A percentile compares a stretch with the other conserved stretches of the same genome.
Conservation (phyloP, 2,113 vertebrate species). For the Balaeniceps rex region DNA sequence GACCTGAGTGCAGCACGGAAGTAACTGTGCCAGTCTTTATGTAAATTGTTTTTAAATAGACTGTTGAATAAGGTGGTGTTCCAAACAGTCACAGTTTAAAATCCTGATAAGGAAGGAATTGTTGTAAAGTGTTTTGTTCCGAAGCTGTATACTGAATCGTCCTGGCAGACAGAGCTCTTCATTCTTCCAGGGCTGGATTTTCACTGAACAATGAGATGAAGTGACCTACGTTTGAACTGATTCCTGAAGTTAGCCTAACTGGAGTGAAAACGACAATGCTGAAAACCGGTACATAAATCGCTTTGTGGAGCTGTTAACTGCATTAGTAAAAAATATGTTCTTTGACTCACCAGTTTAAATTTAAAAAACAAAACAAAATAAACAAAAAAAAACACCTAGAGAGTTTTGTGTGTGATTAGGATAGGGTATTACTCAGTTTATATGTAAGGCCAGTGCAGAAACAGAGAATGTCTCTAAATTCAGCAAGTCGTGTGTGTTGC, state of each 20-base stretch:
- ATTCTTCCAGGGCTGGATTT: background rate
- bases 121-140: background rate
- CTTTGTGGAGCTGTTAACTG: background rate
- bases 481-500: conserved; percentile 56
- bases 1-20: background rate
- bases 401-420: background rate
- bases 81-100: background rate
- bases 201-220: background rate
- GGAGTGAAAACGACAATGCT: background rate
- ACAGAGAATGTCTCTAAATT: conserved; percentile 47
- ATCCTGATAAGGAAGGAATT: conserved; percentile 25
- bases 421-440: background rate
- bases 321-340: background rate
- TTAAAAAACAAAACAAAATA: too few species aligned
- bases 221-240: background rate
- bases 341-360: background rate
- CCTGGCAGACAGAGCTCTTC: background rate
- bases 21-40: background rate
- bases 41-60: background rate
- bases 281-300: background rate
- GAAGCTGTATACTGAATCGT: background rate
- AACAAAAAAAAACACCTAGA: background rate
- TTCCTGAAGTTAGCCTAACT: background rate
- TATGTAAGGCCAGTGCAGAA: background rate
- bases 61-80: background rate